phyloP scores from a whole-genome alignment of 2,797 vertebrate genomes.

The Ctenopoma multispine region DNA sequence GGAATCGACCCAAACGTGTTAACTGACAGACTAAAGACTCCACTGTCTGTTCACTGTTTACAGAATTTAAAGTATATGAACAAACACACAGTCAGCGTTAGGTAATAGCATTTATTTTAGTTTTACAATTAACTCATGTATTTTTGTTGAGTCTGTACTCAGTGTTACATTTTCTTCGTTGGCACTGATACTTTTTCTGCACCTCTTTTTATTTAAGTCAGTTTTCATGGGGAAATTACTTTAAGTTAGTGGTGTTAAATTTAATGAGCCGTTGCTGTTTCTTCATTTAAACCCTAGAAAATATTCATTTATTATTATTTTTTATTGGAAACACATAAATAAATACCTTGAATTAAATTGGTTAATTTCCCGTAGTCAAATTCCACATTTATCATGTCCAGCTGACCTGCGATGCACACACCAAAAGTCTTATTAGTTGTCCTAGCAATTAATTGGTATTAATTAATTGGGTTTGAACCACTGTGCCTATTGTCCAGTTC shows the following conservation, averaged over 20 bases:
- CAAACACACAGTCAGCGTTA: slow-evolving; percentile 25
- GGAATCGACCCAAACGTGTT: slow-evolving; percentile 23
- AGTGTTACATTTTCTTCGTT: slow-evolving; percentile 21
- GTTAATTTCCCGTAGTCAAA: neutral
- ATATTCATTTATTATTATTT: neutral
- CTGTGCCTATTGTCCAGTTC: neutral
- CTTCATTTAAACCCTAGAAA: neutral
- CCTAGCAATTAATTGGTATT: neutral
- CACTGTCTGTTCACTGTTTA: slow-evolving; percentile 62
- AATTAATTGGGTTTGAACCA: neutral
- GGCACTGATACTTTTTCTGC: neutral
- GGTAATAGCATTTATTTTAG: slow-evolving; percentile 24
- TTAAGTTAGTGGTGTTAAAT: slow-evolving; percentile 6
- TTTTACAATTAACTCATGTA: slow-evolving; percentile 47
- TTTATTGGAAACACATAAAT: neutral
- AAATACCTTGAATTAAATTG: too few species aligned
- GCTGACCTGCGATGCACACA: neutral
- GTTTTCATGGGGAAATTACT: neutral
- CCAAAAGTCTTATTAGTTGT: neutral
- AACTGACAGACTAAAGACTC: slow-evolving; percentile 10
- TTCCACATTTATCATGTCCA: neutral
- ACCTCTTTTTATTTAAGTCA: neutral
- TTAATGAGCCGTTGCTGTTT: neutral
- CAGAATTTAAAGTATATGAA: slow-evolving; percentile 45
- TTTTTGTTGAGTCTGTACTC: slow-evolving; percentile 43